Base-by-base conservation (phyloP, 2,888 invertebrate species). In the Drosophila affinis region DNA sequence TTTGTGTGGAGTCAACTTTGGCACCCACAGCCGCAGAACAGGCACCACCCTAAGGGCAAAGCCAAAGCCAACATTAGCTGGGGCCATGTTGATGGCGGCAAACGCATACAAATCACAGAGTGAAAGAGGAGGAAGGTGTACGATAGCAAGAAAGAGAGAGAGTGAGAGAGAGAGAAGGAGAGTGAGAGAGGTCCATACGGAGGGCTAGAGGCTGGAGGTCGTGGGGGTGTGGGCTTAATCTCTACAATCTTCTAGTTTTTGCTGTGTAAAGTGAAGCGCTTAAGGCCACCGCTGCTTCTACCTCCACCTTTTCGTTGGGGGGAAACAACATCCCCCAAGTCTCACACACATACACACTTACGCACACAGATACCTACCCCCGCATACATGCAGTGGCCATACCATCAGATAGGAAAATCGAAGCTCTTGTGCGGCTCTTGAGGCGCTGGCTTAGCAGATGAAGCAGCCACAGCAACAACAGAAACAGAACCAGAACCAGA, bases 51-150 rank as follows among this genome's bases (percentile, higher is more conserved):
- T 51, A 48, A 52, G 56, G 51, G 58, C 72, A 58, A 74, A 55
- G 64, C 64, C 45, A 72, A 71, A 76, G 67, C 72, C 77, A 68
- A 71, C 77, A 76, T 76, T 76, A 78, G 79, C 79, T 79, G 71
- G 55, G 73, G 72, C 72, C 75, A 85, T 63, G 84, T 72, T 77
- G 75, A 81, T 79, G 81, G 74, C 65, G 70, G 75, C 68, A 67
- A 84, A 76, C 86, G 81, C 84, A 83, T 83, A 87, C 87, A 82
- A 86, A 82, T 82, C 87, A 86, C 84, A 65, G 64, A 62, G 52
- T 46, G 59, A 56, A 72, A 39, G 39, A 39, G 39, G 6, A 39
- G 39, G 49, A 59, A 60, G 72, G 54, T 72, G 70, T 39, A 3
- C 7, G 14, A 39, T 39, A 39, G 39, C 6, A 6, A n/a, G n/a